Base-by-base conservation (phyloP, 2,888 invertebrate species). In the Dendrolimus houi region DNA sequence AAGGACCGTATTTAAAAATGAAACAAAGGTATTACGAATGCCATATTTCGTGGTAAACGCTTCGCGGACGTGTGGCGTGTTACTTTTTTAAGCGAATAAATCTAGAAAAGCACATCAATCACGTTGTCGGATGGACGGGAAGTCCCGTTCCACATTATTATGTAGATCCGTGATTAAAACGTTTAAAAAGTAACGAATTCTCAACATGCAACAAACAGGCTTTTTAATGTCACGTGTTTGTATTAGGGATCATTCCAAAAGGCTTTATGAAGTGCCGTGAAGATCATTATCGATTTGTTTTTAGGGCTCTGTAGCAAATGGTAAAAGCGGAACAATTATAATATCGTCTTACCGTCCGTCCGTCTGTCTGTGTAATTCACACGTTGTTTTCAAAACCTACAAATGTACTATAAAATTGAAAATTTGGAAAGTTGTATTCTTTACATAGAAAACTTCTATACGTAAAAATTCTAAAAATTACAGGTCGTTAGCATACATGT, bases 41-140 rank as follows among this genome's bases (percentile, higher is more conserved):
- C 77, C 82, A 81, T 80, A 81, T 82, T 83, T 81, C 78, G 70
- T 74, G 74, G 75, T 74, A 79, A 83, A 83, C 77, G 81, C 83
- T 81, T 75, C 77, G 85, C 80, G 82, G 83, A 87, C 86, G 79
- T 81, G 79, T 82, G 73, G 80, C 82, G 79, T 82, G 83, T 81
- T 82, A 79, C 76, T 80, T 81, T 87, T 83, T 70, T 56, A 74
- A 78, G 77, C 75, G 79, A 84, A 88, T 85, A 88, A 89, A 88
- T 87, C 87, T 87, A 86, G 85, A 78, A 79, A 79, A 75, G 81
- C 77, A 83, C 87, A 90, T 90, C 89, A 87, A 89, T 90, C 89
- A 90, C 84, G 79, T 84, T 82, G 88, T 83, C 87, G 81, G 87
- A 85, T 82, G 83, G 84, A 83, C 84, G 81, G 87, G 81, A 86